Evolutionary conservation across 37 sponge, comb jelly and placozoan genomes (phyloP), one percentile per base, ranked within the genome.

Genomic region (Spongilla lacustris): DNA sequence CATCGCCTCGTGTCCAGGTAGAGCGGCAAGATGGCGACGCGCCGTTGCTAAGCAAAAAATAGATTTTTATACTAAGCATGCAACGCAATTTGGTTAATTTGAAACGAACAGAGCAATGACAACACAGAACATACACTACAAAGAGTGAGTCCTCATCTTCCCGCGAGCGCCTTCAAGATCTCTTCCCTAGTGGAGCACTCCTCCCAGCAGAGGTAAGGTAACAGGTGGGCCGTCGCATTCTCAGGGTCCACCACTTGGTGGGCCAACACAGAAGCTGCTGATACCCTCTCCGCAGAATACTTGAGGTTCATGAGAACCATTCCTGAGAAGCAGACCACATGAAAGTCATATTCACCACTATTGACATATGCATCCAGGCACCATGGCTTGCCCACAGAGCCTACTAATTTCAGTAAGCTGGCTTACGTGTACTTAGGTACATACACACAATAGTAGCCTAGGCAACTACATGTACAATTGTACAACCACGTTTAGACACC

Each of bases 171-270:
- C 10, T 9, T 33, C 2, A 76, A 17, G 14, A 76, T 76, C 38
- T 29, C 77, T 76, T 29, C 36, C 35, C 77, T 76, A 0, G 36
- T 13, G 34, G 77, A 76, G 77, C 8, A 11, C 35, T 36, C 36
- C 77, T 76, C 77, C 26, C 34, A 76, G 34, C 48, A 29, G 24
- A 79, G 66, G 75, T 67, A 91, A 22, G 91, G 91, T 36, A 85
- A 82, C 3, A 91, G 82, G 68, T 91, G 87, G 35, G 25, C 14
- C 9, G 35, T 24, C 2, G 83, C 91, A 66, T 91, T 91, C 87
- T 91, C 91, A 29, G 91, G 86, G 50, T 91, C 91, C 32, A 91
- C 91, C 37, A 75, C 74, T 9, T 58, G 34, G 25, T 72, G 72
- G 28, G 78, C 73, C 9, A 91, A 46, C 49, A 76, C 6, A 0